phyloP scores from a whole-genome alignment of 2,888 invertebrate genomes.

The Fragum fragum region DNA sequence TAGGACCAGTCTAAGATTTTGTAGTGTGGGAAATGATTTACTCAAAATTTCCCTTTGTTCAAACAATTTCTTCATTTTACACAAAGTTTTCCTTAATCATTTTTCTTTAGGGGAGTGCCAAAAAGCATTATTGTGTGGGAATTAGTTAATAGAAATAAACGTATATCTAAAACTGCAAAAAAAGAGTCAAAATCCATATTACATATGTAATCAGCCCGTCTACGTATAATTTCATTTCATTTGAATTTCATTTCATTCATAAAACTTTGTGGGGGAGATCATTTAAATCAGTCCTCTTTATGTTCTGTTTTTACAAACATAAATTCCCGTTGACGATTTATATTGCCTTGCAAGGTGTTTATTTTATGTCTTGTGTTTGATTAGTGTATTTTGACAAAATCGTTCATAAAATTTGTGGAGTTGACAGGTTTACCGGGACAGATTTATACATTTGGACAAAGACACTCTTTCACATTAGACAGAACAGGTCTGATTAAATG shows the following conservation, averaged over 20 bases:
- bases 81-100: too few relatives aligned
- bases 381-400: constrained; percentile 1
- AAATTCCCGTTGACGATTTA: constrained; percentile 7
- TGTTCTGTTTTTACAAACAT: background rate
- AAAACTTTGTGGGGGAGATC: constrained; percentile 37
- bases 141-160: too few relatives aligned
- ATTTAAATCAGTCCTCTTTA: background rate
- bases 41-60: too few relatives aligned
- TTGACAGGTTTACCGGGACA: constrained; percentile 16
- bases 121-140: too few relatives aligned
- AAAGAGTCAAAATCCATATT: background rate
- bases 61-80: too few relatives aligned
- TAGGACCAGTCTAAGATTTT: too few relatives aligned
- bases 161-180: background rate
- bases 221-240: constrained; percentile 18
- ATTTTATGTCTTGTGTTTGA: constrained; percentile 9
- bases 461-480: background rate
- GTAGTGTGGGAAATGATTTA: too few relatives aligned
- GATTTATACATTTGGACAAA: background rate
- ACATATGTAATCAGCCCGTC: background rate
- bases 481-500: background rate
- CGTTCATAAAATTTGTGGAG: constrained; percentile 1
- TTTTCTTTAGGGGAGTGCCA: too few relatives aligned
- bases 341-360: constrained; percentile 12
- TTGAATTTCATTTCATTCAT: constrained; percentile 40